phyloP scores from a whole-genome alignment of 2,797 vertebrate species.

The Myotis daubentonii region DNA sequence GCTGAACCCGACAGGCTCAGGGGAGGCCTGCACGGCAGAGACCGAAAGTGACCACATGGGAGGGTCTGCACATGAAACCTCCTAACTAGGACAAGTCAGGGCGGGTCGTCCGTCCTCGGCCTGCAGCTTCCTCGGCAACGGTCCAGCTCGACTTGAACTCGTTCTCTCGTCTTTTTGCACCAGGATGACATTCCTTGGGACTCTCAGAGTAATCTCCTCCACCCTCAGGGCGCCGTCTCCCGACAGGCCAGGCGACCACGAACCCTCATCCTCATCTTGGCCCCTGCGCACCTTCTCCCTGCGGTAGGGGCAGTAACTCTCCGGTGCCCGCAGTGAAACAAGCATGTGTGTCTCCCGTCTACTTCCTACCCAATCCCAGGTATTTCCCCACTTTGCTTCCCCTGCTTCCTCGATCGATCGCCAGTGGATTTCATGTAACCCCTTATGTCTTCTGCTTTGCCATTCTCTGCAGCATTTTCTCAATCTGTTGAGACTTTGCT shows the following conservation, averaged over 20 bases:
- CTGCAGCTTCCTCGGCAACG: neutral
- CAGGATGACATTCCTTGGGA: neutral
- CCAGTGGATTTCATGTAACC: neutral
- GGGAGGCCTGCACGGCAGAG: too few species aligned
- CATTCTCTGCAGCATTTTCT: neutral
- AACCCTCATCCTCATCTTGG: neutral
- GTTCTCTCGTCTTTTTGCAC: neutral
- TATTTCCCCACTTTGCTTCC: neutral
- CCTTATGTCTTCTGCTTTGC: neutral
- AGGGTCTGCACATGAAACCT: too few species aligned
- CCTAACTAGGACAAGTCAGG: neutral
- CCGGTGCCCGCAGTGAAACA: neutral
- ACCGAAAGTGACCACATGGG: neutral
- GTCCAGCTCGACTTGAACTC: neutral
- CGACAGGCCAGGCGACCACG: neutral
- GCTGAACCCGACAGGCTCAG: neutral
- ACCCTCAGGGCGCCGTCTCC: neutral
- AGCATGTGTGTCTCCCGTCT: neutral
- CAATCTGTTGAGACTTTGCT: neutral
- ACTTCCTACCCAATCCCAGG: too few species aligned
- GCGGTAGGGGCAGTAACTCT: neutral
- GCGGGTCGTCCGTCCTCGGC: neutral
- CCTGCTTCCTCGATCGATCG: neutral
- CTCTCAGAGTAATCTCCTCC: neutral
- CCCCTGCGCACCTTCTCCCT: neutral